Conservation (phyloP, 2,888 invertebrate genomes). For the Branchellion lobata region DNA sequence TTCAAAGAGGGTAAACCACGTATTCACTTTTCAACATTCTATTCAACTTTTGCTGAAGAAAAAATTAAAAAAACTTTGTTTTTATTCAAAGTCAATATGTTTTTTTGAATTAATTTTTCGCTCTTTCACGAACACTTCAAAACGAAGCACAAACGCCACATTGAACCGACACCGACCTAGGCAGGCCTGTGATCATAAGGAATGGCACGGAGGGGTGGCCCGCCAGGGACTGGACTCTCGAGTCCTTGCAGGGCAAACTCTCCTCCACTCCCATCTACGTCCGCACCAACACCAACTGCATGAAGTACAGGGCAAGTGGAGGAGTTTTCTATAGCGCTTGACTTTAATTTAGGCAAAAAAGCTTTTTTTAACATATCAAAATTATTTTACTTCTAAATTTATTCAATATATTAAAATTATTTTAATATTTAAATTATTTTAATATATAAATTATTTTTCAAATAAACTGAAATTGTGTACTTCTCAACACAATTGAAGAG, state of each 20-base stretch:
- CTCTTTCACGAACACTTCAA: not conserved
- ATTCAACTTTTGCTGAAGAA: no score
- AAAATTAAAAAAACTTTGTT: no score
- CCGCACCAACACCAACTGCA: constrained; percentile 52
- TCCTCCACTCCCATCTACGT: constrained; percentile 51
- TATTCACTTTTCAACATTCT: no score
- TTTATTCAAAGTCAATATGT: not conserved
- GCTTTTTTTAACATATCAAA: constrained; percentile 11
- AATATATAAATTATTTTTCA: no score
- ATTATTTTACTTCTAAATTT: constrained; percentile 24
- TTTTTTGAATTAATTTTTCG: not conserved
- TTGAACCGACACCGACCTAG: no score
- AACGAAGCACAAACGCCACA: no score
- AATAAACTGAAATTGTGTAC: no score
- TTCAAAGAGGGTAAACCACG: constrained; percentile 8
- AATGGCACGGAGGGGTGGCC: constrained; percentile 50
- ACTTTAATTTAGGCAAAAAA: constrained; percentile 4
- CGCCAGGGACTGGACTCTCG: constrained; percentile 52
- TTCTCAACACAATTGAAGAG: no score
- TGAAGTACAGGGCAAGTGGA: constrained; percentile 51
- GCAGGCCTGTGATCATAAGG: constrained; percentile 51
- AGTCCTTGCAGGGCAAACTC: constrained; percentile 49
- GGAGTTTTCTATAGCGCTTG: no score
- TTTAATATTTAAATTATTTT: not conserved
- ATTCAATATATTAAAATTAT: not conserved